Evolutionary conservation across 2,888 invertebrate species (phyloP), one percentile per base, ranked within the genome.

Genomic region (Caenorhabditis japonica): DNA sequence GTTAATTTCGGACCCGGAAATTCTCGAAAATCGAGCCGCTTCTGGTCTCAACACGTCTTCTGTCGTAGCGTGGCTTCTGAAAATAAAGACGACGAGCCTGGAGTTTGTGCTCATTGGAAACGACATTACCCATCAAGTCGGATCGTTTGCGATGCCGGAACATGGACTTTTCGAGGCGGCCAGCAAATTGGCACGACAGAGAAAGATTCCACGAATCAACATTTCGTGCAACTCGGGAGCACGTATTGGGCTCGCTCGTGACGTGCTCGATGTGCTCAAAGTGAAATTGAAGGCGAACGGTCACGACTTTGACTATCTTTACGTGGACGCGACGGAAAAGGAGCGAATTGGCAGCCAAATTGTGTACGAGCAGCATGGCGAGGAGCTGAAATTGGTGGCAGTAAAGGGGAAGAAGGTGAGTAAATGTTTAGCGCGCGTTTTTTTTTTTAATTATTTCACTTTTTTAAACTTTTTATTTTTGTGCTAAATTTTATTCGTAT

Each of bases 201-300:
- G 70, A 34, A 83, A 83, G 62, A 92, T 97, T 79, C 99, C 99
- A 0, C 91, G 97, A 89, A 91, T 99, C 64, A 99, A 97, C 89
- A 91, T 99, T 60, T 92, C 97, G 0, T 96, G 94, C 0, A 99
- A 99, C 90, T 94, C 95, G 62, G 99, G 99, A 21, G 99, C 99
- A 0, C 92, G 97, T 21, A 96, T 99, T 68, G 99, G 97, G 2
- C 91, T 99, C 0, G 97, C 97, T 0, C 96, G 97, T 88, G 97
- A 99, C 88, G 93, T 99, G 3, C 97, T 97, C 86, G 91, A 92
- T 0, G 90, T 94, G 83, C 97, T 95, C 89, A 91, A 91, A 80
- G 58, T 56, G 25, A 61, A 95, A 41, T 53, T 78, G 59, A 62
- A 68, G 49, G 95, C 97, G 88, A 91, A 92, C 0, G 96, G 97